Evolutionary conservation across 2,113 vertebrate genomes (phyloP), one percentile per base, ranked within the genome.

Genomic region (Vireo altiloquus): DNA sequence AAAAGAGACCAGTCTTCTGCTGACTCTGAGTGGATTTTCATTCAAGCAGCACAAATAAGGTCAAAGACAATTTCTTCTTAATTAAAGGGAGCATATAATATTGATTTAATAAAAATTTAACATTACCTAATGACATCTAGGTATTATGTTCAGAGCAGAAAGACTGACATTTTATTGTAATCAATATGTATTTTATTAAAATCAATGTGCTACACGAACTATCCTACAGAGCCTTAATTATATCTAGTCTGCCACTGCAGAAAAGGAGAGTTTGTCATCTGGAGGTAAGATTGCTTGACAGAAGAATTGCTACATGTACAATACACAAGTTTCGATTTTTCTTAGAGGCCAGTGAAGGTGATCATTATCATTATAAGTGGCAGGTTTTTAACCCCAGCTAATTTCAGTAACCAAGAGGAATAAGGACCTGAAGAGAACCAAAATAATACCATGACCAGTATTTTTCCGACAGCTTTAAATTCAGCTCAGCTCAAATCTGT

Each of bases 141-240:
- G 94, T 85, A 96, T 94, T 97, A 89, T 95, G 61, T 97, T 96
- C 91, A 78, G 64, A 94, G 91, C 66, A 97, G 82, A 97, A 97
- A 97, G 68, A 96, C 75, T 98, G 97, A 96, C 93, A 95, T 97
- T 97, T 97, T 95, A 81, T 66, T 85, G 87, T 96, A 97, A 97
- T 98, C 97, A 81, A 98, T 97, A 96, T 77, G 68, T 95, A 96
- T 97, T 97, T 98, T 97, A 98, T 98, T 97, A 97, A 98, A 98
- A 98, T 98, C 97, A 96, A 97, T 98, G 92, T 82, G 15, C 33
- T 96, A 68, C 93, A 90, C 56, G 72, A 54, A 89, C 66, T 94
- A 87, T 84, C 93, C 91, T 94, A 97, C 75, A 60, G 28, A 97
- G 64, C 60, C 80, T 97, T 96, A 97, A 96, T 96, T 96, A 96